Evolutionary conservation across 2,113 vertebrate genomes (phyloP).

Genomic region (Xiphophorus hellerii): DNA sequence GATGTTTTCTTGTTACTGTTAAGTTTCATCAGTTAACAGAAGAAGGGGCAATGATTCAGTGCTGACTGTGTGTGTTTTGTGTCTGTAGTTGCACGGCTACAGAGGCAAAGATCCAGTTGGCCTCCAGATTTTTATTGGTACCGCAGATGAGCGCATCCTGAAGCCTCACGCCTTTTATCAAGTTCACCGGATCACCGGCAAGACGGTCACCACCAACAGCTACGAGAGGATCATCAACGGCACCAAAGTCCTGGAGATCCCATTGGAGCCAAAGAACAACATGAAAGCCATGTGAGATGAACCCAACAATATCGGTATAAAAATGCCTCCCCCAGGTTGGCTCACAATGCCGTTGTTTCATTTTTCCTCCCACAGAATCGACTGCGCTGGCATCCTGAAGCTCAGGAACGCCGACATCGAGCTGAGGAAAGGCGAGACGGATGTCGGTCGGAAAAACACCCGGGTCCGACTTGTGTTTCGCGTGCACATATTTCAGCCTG

Average conservation of each 20-base stretch:
- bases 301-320: slow-evolving; percentile 52
- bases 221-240: slow-evolving; percentile 92
- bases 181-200: slow-evolving; percentile 97
- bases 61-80: not conserved
- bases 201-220: slow-evolving; percentile 97
- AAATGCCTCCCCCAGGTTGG: slow-evolving; percentile 46
- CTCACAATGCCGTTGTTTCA: not conserved
- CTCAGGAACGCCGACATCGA: slow-evolving; percentile 97
- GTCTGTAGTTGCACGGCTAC: slow-evolving; percentile 90
- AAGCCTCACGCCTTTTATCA: slow-evolving; percentile 99
- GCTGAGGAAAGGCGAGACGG: slow-evolving; percentile 96
- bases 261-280: slow-evolving; percentile 95
- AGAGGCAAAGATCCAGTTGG: slow-evolving; percentile 93
- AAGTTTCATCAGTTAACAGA: not conserved
- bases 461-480: slow-evolving; percentile 94
- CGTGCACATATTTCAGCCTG: slow-evolving; percentile 90
- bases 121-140: slow-evolving; percentile 98
- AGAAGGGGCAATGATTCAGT: not conserved
- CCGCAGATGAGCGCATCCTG: slow-evolving; percentile 94
- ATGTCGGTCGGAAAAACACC: slow-evolving; percentile 97
- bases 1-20: not conserved
- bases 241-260: slow-evolving; percentile 97
- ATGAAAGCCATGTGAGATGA: slow-evolving; percentile 95
- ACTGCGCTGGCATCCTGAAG: slow-evolving; percentile 97
- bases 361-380: slow-evolving; percentile 82